Evolutionary conservation across 2,797 vertebrate species (phyloP).

Genomic region (Ptychobarbus kaznakovi): DNA sequence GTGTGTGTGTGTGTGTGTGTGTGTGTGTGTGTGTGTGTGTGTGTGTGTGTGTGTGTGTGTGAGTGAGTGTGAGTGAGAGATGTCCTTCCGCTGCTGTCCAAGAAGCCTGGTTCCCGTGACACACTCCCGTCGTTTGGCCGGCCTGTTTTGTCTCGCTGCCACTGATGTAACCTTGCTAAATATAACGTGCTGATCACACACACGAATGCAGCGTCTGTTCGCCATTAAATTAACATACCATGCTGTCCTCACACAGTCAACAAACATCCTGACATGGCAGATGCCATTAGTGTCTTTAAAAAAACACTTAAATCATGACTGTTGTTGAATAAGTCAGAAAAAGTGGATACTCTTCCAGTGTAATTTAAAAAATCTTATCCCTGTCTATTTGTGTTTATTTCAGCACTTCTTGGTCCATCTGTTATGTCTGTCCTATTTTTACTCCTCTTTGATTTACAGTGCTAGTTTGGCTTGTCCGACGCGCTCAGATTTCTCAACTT

Average conservation of each 20-base stretch:
- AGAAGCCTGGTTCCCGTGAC: constrained; percentile 72
- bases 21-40: constrained; percentile 52
- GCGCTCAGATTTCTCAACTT: not conserved
- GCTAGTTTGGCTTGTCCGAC: not conserved
- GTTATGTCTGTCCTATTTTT: constrained; percentile 7
- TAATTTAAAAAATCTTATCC: not conserved
- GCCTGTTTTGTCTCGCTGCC: constrained; percentile 67
- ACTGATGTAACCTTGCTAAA: constrained; percentile 75
- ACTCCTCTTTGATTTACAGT: not conserved
- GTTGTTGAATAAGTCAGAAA: not conserved
- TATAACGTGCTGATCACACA: constrained; percentile 64
- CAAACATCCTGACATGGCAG: constrained; percentile 41
- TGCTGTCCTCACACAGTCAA: constrained; percentile 28
- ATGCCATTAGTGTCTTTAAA: not conserved
- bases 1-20: constrained; percentile 55
- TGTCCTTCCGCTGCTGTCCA: constrained; percentile 61
- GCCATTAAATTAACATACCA: constrained; percentile 64
- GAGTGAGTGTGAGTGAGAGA: constrained; percentile 53
- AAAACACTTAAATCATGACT: not conserved
- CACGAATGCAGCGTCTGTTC: constrained; percentile 65
- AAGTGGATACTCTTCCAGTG: not conserved
- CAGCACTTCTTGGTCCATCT: not conserved
- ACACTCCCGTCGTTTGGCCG: constrained; percentile 65
- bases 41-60: constrained; percentile 51
- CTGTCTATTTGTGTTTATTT: not conserved